Percentiles rank a stretch among this genome's conserved stretches.
These are phyloP conservation scores for Seriola rivoliana DNA, from an alignment of 2,113 vertebrate species.

Conservation along the genomic window DNA sequence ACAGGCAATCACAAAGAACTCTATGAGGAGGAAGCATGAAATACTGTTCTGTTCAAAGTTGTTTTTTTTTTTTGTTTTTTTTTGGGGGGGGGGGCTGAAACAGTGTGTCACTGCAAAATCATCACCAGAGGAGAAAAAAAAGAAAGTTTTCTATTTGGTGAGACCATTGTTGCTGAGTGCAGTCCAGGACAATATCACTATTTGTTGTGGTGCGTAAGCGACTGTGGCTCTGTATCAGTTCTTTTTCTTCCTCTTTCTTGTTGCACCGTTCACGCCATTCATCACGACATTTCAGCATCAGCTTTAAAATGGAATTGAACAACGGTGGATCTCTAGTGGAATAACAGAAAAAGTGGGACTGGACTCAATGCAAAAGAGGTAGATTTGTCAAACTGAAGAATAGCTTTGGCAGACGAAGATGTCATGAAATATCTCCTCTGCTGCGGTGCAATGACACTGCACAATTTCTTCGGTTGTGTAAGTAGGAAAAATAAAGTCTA, in stretches of 20 bases:
- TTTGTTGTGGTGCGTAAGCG: neutral
- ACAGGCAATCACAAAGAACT: no score
- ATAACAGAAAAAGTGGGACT: neutral
- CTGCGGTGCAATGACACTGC: neutral
- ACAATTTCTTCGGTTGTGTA: neutral
- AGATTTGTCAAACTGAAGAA: constrained; percentile 52
- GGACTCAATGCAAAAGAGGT: neutral
- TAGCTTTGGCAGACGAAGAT: constrained; percentile 19
- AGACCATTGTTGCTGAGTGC: neutral
- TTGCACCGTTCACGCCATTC: constrained; percentile 13
- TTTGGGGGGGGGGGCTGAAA: neutral
- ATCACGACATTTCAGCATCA: constrained; percentile 27
- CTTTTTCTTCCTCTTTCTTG: neutral
- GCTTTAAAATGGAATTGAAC: constrained; percentile 15
- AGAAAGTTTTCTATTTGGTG: neutral
- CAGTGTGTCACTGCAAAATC: neutral
- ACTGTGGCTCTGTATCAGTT: neutral
- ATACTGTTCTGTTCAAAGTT: neutral
- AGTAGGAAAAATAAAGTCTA: neutral
- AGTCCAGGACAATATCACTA: neutral
- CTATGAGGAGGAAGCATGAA: no score
- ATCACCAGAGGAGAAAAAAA: neutral
- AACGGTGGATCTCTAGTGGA: neutral
- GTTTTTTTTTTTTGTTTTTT: neutral
- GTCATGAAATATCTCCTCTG: constrained; percentile 21